Evolutionary conservation across 2,888 invertebrate genomes (phyloP).

Genomic region (Gandaritis pyraliata): DNA sequence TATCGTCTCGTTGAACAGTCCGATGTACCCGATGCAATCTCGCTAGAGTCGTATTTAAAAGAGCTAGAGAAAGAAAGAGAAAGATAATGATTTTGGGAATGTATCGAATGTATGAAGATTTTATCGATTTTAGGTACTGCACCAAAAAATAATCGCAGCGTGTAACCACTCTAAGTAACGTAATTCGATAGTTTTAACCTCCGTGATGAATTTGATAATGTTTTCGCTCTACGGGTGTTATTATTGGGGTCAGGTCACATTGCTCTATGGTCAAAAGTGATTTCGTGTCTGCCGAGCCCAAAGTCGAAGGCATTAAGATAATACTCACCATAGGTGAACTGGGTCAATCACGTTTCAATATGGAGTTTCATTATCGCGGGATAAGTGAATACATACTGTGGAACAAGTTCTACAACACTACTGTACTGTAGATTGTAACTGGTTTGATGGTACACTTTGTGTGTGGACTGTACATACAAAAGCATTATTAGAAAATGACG

Average conservation of each 20-base stretch:
- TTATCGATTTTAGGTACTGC: too few relatives aligned
- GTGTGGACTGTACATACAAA: slow-evolving; percentile 26
- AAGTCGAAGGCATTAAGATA: slow-evolving; percentile 43
- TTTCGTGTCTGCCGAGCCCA: slow-evolving; percentile 68
- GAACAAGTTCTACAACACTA: slow-evolving; percentile 20
- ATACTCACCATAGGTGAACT: slow-evolving; percentile 50
- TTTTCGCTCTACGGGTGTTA: slow-evolving; percentile 21
- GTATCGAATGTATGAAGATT: too few relatives aligned
- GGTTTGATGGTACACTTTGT: slow-evolving; percentile 17
- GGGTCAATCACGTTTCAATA: slow-evolving; percentile 70
- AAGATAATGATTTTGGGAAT: too few relatives aligned
- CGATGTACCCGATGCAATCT: too few relatives aligned
- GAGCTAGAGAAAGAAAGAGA: too few relatives aligned
- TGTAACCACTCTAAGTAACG: not conserved
- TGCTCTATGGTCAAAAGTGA: slow-evolving; percentile 65
- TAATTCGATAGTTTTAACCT: slow-evolving; percentile 19
- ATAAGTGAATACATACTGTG: slow-evolving; percentile 45
- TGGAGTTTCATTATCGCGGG: slow-evolving; percentile 70
- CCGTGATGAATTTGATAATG: slow-evolving; percentile 25
- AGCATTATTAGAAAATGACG: slow-evolving; percentile 60
- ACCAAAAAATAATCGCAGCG: too few relatives aligned
- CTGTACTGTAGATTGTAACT: too few relatives aligned
- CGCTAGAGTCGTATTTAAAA: too few relatives aligned
- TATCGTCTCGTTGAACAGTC: too few relatives aligned
- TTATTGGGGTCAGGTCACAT: slow-evolving; percentile 35